Evolutionary conservation across 1,140 invertebrate genomes (phyloP).

Genomic region (Diachasma alloeum): DNA sequence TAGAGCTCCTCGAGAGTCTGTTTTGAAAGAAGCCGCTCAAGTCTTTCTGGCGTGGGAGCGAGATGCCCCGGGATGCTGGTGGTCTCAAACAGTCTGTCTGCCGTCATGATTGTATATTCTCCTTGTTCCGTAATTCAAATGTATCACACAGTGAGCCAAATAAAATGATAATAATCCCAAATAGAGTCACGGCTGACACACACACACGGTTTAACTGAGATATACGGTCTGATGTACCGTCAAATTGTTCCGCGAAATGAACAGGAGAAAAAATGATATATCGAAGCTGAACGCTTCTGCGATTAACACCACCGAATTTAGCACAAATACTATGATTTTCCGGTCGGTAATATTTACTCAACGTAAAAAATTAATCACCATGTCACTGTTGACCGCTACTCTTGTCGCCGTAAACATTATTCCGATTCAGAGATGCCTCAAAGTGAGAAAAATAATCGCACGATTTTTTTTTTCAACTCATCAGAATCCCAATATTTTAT

Average conservation of each 20-base stretch:
- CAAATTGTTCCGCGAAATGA: neutral
- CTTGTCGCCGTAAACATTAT: conserved; percentile 17
- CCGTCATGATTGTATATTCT: conserved; percentile 49
- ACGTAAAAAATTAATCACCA: conserved; percentile 34
- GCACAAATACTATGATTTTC: neutral
- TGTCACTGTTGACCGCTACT: conserved; percentile 35
- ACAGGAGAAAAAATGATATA: neutral
- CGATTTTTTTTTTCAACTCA: neutral
- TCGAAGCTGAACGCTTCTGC: neutral
- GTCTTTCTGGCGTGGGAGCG: conserved; percentile 62
- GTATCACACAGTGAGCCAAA: neutral
- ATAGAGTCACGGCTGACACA: neutral
- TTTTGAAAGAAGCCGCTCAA: conserved; percentile 64
- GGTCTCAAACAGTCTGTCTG: conserved; percentile 60
- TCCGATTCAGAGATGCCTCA: neutral
- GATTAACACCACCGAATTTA: neutral
- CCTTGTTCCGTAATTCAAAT: neutral
- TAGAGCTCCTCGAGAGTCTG: conserved; percentile 65
- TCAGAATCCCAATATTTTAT: neutral
- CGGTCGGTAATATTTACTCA: neutral
- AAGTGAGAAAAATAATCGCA: neutral
- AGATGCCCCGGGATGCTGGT: conserved; percentile 64
- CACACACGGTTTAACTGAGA: neutral
- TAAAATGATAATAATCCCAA: neutral
- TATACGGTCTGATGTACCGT: neutral